Evolutionary conservation across 2,888 invertebrate species (phyloP), one percentile per base, ranked within the genome.

Genomic region (Lapara coniferarum): DNA sequence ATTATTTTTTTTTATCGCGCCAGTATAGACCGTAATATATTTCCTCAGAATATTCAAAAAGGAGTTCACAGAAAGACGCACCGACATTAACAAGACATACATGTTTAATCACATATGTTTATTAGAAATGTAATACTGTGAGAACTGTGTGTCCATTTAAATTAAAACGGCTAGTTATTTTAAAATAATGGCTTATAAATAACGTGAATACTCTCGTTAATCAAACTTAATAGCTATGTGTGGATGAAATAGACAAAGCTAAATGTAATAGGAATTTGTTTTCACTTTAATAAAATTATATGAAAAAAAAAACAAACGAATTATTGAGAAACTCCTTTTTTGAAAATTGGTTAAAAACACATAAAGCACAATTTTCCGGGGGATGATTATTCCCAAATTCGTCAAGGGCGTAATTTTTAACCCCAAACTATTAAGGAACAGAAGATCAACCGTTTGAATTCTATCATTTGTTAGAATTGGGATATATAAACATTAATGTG

Each of bases 171-270:
- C 12, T 63, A 12, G 63, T 63, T 19, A 49, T 63, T 44, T 46
- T 5, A 63, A 63, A 63, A 63, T 63, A 63, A 63, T 63, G 63
- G 49, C 49, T 49, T 46, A 63, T 63, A 63, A 63, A 63, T 63
- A 63, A 63, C 46, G 19, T 49, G 8, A 19, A 46, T 46, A 49
- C 63, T 63, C 46, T 49, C 63, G 63, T 63, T 63, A 19, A 49
- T 63, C 63, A 63, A 63, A 63, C 63, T 63, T 63, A 63, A 63
- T 63, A 19, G 63, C 63, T 12, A 46, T 16, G 63, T 49, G 10
- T 63, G 63, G 63, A 19, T 46, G 10, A 63, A 63, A 10, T 49
- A 13, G 63, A 49, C 46, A 19, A 19, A 19, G 19, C 57, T 37
- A 19, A 56, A 56, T 49, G 63, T 46, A 8, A 7, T 30, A 25